phyloP scores from a whole-genome alignment of 2,888 invertebrate species.

The Sicus ferrugineus region DNA sequence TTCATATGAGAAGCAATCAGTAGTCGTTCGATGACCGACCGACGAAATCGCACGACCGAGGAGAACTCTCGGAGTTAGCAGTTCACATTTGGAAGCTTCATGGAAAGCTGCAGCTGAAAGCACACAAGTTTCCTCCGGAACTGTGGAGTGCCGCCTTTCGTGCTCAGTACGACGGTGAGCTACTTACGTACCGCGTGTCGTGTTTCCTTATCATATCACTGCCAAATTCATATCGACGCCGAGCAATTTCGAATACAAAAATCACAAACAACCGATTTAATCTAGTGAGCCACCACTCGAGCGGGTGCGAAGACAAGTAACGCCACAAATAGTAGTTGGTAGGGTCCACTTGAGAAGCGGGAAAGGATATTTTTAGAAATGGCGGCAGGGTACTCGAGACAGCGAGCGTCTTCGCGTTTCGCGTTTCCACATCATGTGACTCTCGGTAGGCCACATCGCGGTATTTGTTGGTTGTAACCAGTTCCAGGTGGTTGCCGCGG shows the following conservation, averaged over 20 bases:
- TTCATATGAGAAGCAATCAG: no score
- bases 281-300: neutral
- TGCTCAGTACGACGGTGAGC: no score
- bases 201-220: neutral
- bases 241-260: neutral
- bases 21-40: no score
- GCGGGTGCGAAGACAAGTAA: neutral
- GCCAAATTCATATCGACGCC: no score
- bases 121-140: no score
- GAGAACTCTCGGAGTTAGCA: no score
- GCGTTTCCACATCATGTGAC: neutral
- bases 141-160: no score
- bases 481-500: neutral
- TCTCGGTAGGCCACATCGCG: neutral
- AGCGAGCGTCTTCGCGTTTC: no score
- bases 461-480: neutral
- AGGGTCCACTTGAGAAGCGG: neutral
- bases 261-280: neutral
- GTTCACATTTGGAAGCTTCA: no score
- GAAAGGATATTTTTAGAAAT: constrained; percentile 8
- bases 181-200: no score
- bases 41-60: no score
- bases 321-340: neutral
- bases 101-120: no score
- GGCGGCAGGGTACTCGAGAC: neutral